phyloP scores from a whole-genome alignment of 2,797 vertebrate species.

The Nyctalus aviator region DNA sequence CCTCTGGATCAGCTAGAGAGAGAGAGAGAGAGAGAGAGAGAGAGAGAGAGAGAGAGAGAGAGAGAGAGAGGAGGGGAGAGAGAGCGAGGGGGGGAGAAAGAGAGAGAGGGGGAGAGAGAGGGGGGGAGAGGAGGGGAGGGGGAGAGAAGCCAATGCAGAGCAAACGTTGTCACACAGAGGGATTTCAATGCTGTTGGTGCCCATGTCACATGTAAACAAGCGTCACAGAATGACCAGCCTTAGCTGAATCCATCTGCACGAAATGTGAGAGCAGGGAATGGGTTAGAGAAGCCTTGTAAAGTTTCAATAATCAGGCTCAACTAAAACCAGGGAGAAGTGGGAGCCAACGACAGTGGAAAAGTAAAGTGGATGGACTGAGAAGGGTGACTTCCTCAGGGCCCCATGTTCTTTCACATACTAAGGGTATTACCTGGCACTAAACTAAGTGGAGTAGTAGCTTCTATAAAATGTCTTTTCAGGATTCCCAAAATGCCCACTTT shows the following conservation, averaged over 20 bases:
- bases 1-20: not conserved
- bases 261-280: not conserved
- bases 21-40: no score
- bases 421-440: not conserved
- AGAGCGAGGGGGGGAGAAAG: no score
- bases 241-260: not conserved
- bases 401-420: not conserved
- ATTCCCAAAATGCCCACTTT: not conserved
- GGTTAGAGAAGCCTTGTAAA: not conserved
- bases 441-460: not conserved
- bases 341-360: not conserved
- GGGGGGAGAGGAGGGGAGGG: no score
- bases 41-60: no score
- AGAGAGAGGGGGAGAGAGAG: no score
- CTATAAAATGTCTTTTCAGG: slow-evolving; percentile 8
- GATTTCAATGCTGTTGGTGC: not conserved
- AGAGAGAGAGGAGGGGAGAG: not conserved
- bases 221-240: not conserved
- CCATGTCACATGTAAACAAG: not conserved
- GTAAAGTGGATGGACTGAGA: no score
- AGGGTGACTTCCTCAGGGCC: not conserved
- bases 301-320: not conserved
- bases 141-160: not conserved
- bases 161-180: not conserved
- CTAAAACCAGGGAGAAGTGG: not conserved